Percentiles rank a stretch among this genome's conserved stretches.
phyloP scores from a whole-genome alignment of 2,113 vertebrate species.

The Lepus americanus region DNA sequence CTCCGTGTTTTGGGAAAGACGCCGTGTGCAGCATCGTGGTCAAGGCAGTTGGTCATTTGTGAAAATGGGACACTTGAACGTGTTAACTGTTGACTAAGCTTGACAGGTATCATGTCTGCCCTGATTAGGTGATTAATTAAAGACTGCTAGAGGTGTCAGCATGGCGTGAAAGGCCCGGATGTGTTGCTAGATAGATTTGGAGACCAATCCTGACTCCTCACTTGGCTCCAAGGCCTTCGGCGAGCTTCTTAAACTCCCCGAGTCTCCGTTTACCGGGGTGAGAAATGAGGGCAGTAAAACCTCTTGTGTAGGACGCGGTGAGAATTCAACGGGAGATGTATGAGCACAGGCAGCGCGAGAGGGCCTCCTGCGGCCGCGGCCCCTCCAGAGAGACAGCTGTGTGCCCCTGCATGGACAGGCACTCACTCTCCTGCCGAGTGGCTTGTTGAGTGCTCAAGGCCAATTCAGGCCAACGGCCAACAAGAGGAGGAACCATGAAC shows the following conservation, averaged over 20 bases:
- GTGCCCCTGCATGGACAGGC: neutral
- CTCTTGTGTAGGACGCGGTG: neutral
- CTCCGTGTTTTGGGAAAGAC: neutral
- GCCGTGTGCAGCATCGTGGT: neutral
- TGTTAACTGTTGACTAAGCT: slow-evolving; percentile 54
- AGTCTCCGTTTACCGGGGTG: slow-evolving; percentile 43
- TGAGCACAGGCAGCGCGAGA: neutral
- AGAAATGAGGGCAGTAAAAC: slow-evolving; percentile 43
- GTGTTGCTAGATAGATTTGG: neutral
- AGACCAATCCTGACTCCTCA: neutral
- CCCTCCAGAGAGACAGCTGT: neutral
- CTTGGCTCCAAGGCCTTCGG: slow-evolving; percentile 5
- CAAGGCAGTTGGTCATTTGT: neutral
- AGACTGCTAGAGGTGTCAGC: neutral
- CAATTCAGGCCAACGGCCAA: slow-evolving; percentile 18
- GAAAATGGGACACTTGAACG: slow-evolving; percentile 34
- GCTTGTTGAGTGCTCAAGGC: neutral
- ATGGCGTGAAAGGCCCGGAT: neutral
- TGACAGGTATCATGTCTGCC: slow-evolving; percentile 44
- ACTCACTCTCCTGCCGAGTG: neutral
- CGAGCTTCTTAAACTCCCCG: slow-evolving; percentile 54
- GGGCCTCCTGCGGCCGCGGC: accelerated
- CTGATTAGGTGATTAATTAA: slow-evolving; percentile 72
- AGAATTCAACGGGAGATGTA: slow-evolving; percentile 15
- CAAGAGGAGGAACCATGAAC: neutral